These are phyloP conservation scores for Oscheius sp. DNA, from an alignment of 2,888 invertebrate genomes.

Conservation along the genomic window DNA sequence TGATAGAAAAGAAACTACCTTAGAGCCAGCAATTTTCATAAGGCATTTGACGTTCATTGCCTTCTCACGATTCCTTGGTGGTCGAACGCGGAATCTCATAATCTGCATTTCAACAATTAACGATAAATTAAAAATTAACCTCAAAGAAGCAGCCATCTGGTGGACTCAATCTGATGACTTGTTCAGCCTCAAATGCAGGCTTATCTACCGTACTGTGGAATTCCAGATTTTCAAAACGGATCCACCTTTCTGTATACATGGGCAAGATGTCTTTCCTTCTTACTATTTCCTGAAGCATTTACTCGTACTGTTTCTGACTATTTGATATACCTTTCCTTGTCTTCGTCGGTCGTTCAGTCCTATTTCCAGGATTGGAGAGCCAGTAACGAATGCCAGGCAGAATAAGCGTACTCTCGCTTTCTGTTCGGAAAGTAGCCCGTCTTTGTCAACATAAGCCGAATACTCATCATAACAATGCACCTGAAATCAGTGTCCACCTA, in stretches of 20 bases:
- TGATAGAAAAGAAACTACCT: slow-evolving; percentile 48
- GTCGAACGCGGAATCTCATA: slow-evolving; percentile 82
- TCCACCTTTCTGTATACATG: slow-evolving; percentile 96
- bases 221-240: slow-evolving; percentile 90
- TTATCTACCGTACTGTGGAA: slow-evolving; percentile 91
- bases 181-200: slow-evolving; percentile 81
- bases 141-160: slow-evolving; percentile 73
- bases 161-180: slow-evolving; percentile 73
- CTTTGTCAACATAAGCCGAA: slow-evolving; percentile 78
- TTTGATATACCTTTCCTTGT: slow-evolving; percentile 62
- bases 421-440: slow-evolving; percentile 84
- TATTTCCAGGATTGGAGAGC: slow-evolving; percentile 94
- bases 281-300: slow-evolving; percentile 83
- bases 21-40: slow-evolving; percentile 73
- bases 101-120: slow-evolving; percentile 42
- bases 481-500: slow-evolving; percentile 36
- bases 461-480: slow-evolving; percentile 74
- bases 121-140: too few species aligned
- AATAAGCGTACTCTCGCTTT: slow-evolving; percentile 93
- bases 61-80: slow-evolving; percentile 93
- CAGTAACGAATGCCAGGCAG: slow-evolving; percentile 94
- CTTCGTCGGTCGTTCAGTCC: slow-evolving; percentile 87
- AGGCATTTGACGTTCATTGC: slow-evolving; percentile 92
- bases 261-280: slow-evolving; percentile 99
- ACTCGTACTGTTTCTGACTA: not conserved